These are phyloP conservation scores for Enteromius fasciolatus DNA, from an alignment of 2,797 vertebrate genomes.

Conservation along the genomic window DNA sequence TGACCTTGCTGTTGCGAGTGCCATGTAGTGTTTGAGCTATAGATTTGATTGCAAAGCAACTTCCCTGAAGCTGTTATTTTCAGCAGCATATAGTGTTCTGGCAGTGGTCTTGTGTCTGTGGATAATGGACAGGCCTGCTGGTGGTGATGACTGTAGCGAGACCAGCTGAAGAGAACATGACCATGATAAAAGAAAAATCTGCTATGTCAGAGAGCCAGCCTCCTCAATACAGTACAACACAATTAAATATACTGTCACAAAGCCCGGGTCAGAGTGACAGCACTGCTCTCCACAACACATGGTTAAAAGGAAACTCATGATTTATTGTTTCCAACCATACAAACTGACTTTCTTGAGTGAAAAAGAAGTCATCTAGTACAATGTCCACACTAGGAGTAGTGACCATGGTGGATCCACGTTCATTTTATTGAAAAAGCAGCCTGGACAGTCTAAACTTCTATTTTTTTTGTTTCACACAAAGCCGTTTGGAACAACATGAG, in stretches of 20 bases:
- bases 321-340: background rate
- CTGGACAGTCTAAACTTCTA: background rate
- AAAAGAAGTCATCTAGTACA: background rate
- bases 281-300: background rate
- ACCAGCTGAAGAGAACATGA: slow-evolving; percentile 23
- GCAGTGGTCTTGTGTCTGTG: background rate
- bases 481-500: background rate
- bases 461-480: background rate
- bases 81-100: slow-evolving; percentile 6
- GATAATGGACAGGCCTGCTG: slow-evolving; percentile 18
- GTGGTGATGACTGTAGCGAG: slow-evolving; percentile 11
- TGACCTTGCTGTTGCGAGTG: background rate
- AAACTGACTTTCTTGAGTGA: background rate
- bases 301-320: background rate
- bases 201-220: slow-evolving; percentile 27
- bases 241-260: slow-evolving; percentile 8
- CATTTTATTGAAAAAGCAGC: background rate
- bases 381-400: background rate
- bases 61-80: slow-evolving; percentile 5
- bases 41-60: background rate
- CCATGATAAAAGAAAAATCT: slow-evolving; percentile 8
- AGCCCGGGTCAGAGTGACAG: slow-evolving; percentile 6
- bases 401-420: background rate
- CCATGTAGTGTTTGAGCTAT: background rate
- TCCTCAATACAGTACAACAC: slow-evolving; percentile 9